Evolutionary conservation across 1,140 invertebrate species (phyloP).

Genomic region (Medauroidea extradentata): DNA sequence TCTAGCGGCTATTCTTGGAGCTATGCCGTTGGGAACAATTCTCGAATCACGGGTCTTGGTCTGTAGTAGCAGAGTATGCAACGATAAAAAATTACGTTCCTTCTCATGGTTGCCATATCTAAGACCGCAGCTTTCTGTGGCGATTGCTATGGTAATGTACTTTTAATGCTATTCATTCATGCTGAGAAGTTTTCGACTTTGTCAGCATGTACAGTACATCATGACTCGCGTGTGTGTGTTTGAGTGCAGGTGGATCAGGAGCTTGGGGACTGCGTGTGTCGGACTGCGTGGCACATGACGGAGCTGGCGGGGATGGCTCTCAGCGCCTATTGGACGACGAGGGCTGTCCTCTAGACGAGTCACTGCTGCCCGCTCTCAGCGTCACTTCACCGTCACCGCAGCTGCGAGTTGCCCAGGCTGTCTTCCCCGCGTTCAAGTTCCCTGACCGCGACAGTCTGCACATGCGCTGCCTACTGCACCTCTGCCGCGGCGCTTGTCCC

Average conservation of each 20-base stretch:
- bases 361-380: slow-evolving; percentile 52
- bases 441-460: slow-evolving; percentile 68
- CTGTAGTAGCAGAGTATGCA: not conserved
- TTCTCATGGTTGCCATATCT: not conserved
- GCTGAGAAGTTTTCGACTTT: not conserved
- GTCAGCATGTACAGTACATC: not conserved
- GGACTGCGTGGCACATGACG: slow-evolving; percentile 69
- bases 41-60: no score
- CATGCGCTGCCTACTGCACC: slow-evolving; percentile 58
- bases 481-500: slow-evolving; percentile 62
- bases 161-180: not conserved
- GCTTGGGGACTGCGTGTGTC: slow-evolving; percentile 65
- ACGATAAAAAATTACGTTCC: not conserved
- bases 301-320: slow-evolving; percentile 60
- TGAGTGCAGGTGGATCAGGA: slow-evolving; percentile 39
- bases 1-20: no score
- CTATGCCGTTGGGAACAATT: no score
- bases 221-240: not conserved
- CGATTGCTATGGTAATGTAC: not conserved
- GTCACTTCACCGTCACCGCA: not conserved
- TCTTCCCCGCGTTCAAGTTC: slow-evolving; percentile 75
- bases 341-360: slow-evolving; percentile 65
- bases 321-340: slow-evolving; percentile 63
- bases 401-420: slow-evolving; percentile 44
- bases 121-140: not conserved